Conservation (phyloP, 1,140 invertebrate genomes). For the Atta texana region DNA sequence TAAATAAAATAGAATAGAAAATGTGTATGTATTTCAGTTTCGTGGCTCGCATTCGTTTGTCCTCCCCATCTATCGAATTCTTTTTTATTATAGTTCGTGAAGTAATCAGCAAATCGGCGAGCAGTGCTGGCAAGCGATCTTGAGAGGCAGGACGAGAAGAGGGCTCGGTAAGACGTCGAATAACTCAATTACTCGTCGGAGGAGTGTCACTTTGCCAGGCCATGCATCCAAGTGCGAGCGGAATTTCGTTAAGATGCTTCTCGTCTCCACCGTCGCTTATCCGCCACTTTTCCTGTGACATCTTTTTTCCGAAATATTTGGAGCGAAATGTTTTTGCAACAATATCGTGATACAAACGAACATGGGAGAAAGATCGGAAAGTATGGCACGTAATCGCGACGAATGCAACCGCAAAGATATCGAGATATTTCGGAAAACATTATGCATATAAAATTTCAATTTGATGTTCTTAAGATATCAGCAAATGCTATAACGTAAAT, state of each 20-base stretch:
- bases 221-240: constrained; percentile 75
- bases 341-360: neutral
- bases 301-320: constrained; percentile 44
- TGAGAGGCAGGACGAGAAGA: constrained; percentile 29
- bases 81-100: constrained; percentile 62
- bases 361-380: constrained; percentile 19
- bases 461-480: constrained; percentile 6
- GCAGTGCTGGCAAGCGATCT: constrained; percentile 74
- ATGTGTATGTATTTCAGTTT: constrained; percentile 62
- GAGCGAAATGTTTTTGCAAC: constrained; percentile 15
- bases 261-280: constrained; percentile 57
- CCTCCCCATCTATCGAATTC: constrained; percentile 1
- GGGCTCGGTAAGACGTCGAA: constrained; percentile 79
- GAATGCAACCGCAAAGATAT: neutral
- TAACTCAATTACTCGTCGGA: constrained; percentile 83
- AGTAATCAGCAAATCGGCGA: constrained; percentile 84
- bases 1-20: constrained; percentile 21
- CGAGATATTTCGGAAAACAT: neutral
- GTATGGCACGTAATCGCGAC: constrained; percentile 5
- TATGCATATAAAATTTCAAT: constrained; percentile 13
- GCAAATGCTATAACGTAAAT: neutral
- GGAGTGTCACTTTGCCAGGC: constrained; percentile 82
- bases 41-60: constrained; percentile 50
- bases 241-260: constrained; percentile 80
- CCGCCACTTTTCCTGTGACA: constrained; percentile 39